phyloP scores from a whole-genome alignment of 2,888 invertebrate genomes.

The Aphidoletes aphidimyza region DNA sequence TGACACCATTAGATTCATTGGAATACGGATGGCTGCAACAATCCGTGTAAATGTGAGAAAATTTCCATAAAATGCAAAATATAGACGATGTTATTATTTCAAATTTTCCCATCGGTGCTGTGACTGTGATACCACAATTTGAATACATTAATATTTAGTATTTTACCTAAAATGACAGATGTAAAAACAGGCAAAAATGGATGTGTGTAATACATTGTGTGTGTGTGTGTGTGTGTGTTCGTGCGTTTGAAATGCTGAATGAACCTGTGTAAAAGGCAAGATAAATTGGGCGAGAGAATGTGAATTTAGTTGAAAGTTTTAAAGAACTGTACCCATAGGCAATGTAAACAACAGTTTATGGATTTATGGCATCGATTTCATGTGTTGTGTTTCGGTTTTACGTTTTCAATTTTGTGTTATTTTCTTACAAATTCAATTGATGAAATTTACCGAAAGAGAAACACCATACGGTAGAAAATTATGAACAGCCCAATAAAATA shows the following conservation, averaged over 20 bases:
- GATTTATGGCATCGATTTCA: conserved; percentile 52
- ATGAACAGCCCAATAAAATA: too few species aligned
- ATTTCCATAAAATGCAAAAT: conserved; percentile 4
- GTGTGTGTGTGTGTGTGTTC: background rate
- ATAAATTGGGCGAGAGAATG: too few species aligned
- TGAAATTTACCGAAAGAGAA: background rate
- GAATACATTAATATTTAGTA: conserved; percentile 10
- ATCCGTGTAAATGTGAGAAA: background rate
- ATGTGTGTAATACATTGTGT: background rate
- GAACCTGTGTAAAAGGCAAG: too few species aligned
- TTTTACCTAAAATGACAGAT: background rate
- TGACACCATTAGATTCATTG: background rate
- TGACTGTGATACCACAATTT: background rate
- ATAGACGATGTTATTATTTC: background rate
- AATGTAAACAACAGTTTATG: conserved; percentile 44
- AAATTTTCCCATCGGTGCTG: background rate
- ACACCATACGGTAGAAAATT: too few species aligned
- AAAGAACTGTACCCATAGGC: too few species aligned
- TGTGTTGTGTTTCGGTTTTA: conserved; percentile 1
- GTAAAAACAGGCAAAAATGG: background rate
- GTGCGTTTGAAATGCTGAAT: too few species aligned
- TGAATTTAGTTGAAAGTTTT: too few species aligned
- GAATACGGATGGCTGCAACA: too few species aligned
- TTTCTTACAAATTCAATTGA: conserved; percentile 11
- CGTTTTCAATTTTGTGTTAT: background rate